phyloP scores from a whole-genome alignment of 2,113 vertebrate genomes.

The Tragulus kanchil region DNA sequence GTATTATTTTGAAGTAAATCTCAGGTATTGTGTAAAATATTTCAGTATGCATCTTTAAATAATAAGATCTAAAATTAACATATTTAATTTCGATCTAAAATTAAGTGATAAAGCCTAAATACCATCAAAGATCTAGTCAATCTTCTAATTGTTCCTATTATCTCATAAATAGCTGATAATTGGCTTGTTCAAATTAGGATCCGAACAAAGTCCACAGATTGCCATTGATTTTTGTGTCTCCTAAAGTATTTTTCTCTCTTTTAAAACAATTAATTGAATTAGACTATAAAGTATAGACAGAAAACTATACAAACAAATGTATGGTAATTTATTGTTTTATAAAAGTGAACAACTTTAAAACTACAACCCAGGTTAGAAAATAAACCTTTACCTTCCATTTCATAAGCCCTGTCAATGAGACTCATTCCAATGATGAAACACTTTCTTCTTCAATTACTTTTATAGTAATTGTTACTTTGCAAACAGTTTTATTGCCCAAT shows the following conservation, averaged over 20 bases:
- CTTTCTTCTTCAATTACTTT: neutral
- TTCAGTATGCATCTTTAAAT: neutral
- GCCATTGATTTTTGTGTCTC: neutral
- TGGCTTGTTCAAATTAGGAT: constrained; percentile 32
- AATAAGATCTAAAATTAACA: neutral
- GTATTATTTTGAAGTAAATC: neutral
- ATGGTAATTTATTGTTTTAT: neutral
- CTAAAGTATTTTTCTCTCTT: neutral
- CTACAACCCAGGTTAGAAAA: neutral
- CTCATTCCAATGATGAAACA: neutral
- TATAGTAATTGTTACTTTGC: neutral
- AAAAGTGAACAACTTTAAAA: neutral
- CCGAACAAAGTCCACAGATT: neutral
- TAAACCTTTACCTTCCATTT: neutral
- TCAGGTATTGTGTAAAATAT: constrained; percentile 29
- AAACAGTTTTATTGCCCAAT: neutral
- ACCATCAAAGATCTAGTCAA: constrained; percentile 25
- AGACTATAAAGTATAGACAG: constrained; percentile 15
- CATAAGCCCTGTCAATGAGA: neutral
- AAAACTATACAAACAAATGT: neutral
- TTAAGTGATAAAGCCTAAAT: neutral
- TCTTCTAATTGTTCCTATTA: constrained; percentile 24
- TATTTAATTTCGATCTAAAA: neutral
- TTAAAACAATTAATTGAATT: neutral
- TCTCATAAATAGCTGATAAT: neutral